Evolutionary conservation across 2,797 vertebrate genomes (phyloP), one percentile per base, ranked within the genome.

Genomic region (Cynodonichthys magdalenae): DNA sequence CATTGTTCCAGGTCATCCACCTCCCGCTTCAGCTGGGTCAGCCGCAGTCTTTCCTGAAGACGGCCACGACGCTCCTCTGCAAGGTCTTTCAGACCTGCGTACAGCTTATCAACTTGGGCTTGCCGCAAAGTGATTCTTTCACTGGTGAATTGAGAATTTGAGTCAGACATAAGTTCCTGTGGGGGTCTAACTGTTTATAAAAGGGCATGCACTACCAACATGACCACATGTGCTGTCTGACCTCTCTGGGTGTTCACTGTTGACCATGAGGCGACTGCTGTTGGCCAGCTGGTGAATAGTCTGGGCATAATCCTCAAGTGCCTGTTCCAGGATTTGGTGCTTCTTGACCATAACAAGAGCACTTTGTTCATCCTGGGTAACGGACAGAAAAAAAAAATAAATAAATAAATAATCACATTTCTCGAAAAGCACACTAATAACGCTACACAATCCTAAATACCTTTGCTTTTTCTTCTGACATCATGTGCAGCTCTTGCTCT

Each of bases 1-100:
- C 97, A 99, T 83, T 98, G 97, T 72, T 99, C 97, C 80, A 98
- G 92, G 88, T 99, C 97, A 6, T 98, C 97, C 71, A 99, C 93
- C 63, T 99, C 96, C 0, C 96, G 88, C 77, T 95, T 95, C 28
- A 99, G 94, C 88, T 99, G 97, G 61, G 95, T 98, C 44, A 99
- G 92, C 6, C 95, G 89, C 24, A 96, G 91, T 27, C 96, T 90
- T 81, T 98, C 96, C 84, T 97, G 96, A 50, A 99, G 92, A 3
- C 93, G 87, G 1, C 93, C 94, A 0, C 91, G 88, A 17, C 97
- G 93, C 71, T 98, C 96, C 61, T 95, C 95, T 0, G 96, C 95
- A 28, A 98, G 92, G 77, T 97, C 96, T 81, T 96, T 96, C 77
- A 98, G 87, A 46, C 96, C 92, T 0, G 95, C 96, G 0, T 97